Base-by-base conservation (phyloP, 1,140 invertebrate species). In the Brachystomella parvula region DNA sequence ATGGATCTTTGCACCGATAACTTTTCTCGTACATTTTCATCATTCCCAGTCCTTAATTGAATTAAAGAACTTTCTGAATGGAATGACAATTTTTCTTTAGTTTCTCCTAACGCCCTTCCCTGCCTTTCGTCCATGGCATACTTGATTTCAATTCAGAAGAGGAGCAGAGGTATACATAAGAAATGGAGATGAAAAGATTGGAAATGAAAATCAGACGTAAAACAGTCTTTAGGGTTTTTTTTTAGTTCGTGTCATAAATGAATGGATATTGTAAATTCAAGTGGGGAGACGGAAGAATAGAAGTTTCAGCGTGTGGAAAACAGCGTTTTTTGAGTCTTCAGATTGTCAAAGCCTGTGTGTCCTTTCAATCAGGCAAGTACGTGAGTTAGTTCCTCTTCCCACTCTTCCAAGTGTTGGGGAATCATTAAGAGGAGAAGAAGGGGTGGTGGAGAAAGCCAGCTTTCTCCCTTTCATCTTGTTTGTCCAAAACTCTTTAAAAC, bases 351-450 rank as follows among this genome's bases (percentile, higher is more conserved):
- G 65, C 65, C 65, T 71, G 70, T 68, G 70, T 71, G 67, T 68
- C 63, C 59, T 68, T 71, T 71, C 66, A 71, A 71, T 71, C 70
- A 71, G 63, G 53, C 47, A 49, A 39, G 70, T 66, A 71, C 70
- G 70, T 71, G 70, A 65, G 47, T n/a, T 53, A 3, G n/a, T n/a
- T 15, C 24, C 49, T 53, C 9, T 26, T 6, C n/a, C 6, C 49
- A 53, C 57, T 32, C 3, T 3, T 12, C n/a, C 60, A 28, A 28
- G 49, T 32, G 56, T 64, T 61, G 58, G 49, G n/a, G 33, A 59
- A 47, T 44, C 31, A 47, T 56, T 29, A 28, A 3, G 28, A 32
- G 24, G 21, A 30, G 56, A 58, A 9, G 26, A 68, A 49, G 56
- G 24, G 47, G 53, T 12, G 63, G 62, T 29, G 32, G 35, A 44